phyloP scores from a whole-genome alignment of 2,797 vertebrate genomes.

The Crax fasciolata region DNA sequence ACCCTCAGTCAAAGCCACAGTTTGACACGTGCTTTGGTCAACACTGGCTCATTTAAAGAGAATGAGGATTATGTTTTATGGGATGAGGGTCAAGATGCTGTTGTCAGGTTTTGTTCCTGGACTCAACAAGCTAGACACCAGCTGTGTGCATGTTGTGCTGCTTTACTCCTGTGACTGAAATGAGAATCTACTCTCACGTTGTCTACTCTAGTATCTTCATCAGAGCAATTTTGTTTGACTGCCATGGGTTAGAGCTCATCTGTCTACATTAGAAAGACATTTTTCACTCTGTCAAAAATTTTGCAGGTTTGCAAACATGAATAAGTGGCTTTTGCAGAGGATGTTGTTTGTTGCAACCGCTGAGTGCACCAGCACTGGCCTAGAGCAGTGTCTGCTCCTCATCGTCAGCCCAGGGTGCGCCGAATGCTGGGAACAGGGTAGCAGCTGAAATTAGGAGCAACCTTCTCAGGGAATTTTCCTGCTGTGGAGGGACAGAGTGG shows the following conservation, averaged over 20 bases:
- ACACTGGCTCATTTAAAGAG: not conserved
- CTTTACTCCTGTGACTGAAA: constrained; percentile 5
- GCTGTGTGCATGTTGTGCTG: not conserved
- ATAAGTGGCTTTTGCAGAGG: constrained; percentile 12
- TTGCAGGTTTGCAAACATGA: constrained; percentile 4
- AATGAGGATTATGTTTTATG: not conserved
- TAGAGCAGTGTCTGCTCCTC: not conserved
- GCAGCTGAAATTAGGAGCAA: not conserved
- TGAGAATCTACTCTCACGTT: not conserved
- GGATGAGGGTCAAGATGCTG: not conserved
- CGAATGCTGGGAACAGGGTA: not conserved
- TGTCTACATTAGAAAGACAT: constrained; percentile 24
- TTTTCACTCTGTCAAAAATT: constrained; percentile 42
- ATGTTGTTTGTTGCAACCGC: not conserved
- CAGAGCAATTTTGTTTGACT: constrained; percentile 34
- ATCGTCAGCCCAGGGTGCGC: not conserved
- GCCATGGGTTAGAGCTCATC: constrained; percentile 26
- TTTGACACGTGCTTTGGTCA: not conserved
- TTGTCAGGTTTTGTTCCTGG: not conserved
- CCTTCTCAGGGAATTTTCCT: not conserved
- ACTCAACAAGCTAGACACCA: not conserved
- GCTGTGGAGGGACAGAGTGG: not conserved
- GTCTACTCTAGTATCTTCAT: not conserved
- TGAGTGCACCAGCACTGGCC: not conserved
- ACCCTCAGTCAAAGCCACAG: not conserved